Evolutionary conservation across 2,113 vertebrate species (phyloP).

Genomic region (Aptenodytes forsteri): DNA sequence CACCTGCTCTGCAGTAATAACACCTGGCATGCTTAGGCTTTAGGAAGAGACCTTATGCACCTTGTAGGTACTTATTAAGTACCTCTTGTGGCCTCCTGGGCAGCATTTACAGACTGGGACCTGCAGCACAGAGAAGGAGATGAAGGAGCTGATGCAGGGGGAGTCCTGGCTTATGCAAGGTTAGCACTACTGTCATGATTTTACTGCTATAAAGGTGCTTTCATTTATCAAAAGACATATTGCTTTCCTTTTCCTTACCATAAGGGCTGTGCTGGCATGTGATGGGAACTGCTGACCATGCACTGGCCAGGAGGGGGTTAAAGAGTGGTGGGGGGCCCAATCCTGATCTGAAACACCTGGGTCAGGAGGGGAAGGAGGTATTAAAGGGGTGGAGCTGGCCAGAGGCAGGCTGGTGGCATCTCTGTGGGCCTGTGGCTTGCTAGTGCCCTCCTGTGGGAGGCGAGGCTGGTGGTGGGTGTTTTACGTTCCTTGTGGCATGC

Average conservation of each 20-base stretch:
- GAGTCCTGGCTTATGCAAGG: neutral
- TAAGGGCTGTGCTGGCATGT: neutral
- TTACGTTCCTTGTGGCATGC: fast-evolving
- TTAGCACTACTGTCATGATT: neutral
- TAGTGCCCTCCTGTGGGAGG: neutral
- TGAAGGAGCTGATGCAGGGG: neutral
- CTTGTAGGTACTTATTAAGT: neutral
- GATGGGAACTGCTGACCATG: neutral
- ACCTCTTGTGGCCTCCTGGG: neutral
- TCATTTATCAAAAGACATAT: fast-evolving
- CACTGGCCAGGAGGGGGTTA: neutral
- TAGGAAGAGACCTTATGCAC: neutral
- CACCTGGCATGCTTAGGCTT: neutral
- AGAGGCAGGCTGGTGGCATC: neutral
- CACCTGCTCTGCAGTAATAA: neutral
- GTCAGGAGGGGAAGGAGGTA: neutral
- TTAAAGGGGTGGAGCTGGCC: neutral
- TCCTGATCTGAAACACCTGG: neutral
- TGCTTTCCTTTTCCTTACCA: neutral
- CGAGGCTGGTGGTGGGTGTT: neutral
- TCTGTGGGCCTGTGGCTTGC: neutral
- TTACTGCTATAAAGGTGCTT: neutral
- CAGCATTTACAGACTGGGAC: neutral
- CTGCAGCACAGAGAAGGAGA: neutral
- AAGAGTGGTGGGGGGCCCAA: neutral